These are phyloP conservation scores for Patagioenas fasciata DNA, from an alignment of 2,113 vertebrate species.

Conservation along the genomic window DNA sequence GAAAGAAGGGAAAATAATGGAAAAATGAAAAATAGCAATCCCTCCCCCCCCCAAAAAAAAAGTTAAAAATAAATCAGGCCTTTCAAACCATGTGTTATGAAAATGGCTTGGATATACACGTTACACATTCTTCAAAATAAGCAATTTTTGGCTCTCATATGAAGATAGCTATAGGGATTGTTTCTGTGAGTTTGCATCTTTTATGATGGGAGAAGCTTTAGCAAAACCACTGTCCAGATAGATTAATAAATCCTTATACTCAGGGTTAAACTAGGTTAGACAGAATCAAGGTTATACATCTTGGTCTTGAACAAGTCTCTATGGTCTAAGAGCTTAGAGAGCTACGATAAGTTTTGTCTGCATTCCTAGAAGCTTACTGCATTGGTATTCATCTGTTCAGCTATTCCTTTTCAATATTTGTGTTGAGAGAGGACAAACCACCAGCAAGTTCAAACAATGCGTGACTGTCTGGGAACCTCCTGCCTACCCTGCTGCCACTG, in stretches of 20 bases:
- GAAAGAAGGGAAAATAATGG: background rate
- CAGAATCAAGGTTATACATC: background rate
- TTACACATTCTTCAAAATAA: background rate
- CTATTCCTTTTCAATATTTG: conserved; percentile 2
- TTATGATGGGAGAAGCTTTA: background rate
- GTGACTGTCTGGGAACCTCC: conserved; percentile 13
- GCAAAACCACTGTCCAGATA: background rate
- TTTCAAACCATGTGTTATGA: background rate
- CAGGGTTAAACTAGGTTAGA: background rate
- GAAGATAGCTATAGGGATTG: background rate
- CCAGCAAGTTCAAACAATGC: background rate
- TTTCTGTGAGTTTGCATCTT: background rate
- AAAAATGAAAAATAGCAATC: background rate
- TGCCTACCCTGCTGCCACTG: background rate
- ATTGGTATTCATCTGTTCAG: background rate
- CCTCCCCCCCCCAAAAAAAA: no score
- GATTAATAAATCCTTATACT: background rate
- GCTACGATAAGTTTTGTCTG: background rate
- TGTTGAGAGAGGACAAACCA: background rate
- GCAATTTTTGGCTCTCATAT: background rate
- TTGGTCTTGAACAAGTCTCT: background rate
- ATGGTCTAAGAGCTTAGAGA: background rate
- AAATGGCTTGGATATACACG: background rate
- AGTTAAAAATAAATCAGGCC: background rate
- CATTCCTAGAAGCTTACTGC: conserved; percentile 13